Evolutionary conservation across 2,113 vertebrate genomes (phyloP).

Genomic region (Condylura cristata): DNA sequence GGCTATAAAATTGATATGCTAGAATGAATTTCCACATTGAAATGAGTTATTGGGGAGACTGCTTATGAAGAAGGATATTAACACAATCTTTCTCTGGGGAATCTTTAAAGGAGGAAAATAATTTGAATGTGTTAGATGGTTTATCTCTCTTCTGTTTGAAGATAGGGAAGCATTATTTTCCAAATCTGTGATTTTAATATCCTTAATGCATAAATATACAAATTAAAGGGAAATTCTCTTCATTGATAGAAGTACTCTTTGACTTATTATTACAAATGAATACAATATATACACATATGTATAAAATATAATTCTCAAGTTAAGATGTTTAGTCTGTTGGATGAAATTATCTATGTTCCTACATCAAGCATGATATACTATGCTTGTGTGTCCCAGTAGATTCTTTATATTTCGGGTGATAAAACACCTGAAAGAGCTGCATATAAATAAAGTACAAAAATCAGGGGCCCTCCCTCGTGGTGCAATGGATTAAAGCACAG

Average conservation of each 20-base stretch:
- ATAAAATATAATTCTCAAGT: neutral
- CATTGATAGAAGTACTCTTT: neutral
- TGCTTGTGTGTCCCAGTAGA: neutral
- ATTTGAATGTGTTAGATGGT: neutral
- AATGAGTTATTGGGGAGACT: neutral
- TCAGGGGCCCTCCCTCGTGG: too few relatives aligned
- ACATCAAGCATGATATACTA: neutral
- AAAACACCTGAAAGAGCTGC: neutral
- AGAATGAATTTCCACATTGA: neutral
- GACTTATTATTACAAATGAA: neutral
- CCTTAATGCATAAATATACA: neutral
- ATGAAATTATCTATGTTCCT: neutral
- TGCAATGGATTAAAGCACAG: too few relatives aligned
- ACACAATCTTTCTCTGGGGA: neutral
- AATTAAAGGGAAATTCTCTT: neutral
- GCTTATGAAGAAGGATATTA: neutral
- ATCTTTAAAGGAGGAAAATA: conserved; percentile 1
- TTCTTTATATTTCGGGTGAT: neutral
- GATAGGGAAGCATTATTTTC: neutral
- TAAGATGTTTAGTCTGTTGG: neutral
- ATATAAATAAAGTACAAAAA: neutral
- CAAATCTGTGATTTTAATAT: neutral
- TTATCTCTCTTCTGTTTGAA: neutral
- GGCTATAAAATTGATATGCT: neutral
- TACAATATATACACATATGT: neutral